Evolutionary conservation across 2,113 vertebrate species (phyloP).

Genomic region (Zosterops japonicus): DNA sequence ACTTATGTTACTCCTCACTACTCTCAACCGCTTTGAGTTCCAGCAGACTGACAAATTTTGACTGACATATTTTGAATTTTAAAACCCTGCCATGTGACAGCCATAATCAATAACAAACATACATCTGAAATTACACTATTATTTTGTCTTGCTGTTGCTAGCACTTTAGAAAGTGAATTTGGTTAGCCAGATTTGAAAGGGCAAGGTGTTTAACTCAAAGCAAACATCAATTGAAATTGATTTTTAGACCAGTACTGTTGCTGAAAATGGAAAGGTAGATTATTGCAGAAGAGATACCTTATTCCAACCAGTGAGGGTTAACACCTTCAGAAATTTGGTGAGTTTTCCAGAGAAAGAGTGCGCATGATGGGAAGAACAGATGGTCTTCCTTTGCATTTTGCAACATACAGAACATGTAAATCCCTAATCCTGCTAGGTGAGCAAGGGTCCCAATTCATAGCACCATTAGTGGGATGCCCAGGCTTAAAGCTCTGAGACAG

Average conservation of each 20-base stretch:
- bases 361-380: neutral
- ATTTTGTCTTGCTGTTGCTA: neutral
- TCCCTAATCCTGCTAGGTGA: neutral
- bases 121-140: neutral
- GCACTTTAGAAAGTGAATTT: neutral
- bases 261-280: neutral
- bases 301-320: neutral
- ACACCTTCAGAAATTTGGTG: neutral
- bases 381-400: neutral
- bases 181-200: neutral
- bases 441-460: neutral
- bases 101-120: neutral
- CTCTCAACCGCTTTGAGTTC: neutral
- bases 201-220: neutral
- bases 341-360: neutral
- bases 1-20: neutral
- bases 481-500: neutral
- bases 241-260: neutral
- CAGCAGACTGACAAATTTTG: neutral
- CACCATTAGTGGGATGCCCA: accelerated
- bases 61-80: neutral
- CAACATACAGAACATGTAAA: accelerated
- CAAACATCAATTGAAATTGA: neutral
- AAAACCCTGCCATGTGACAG: neutral
- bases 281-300: neutral